A percentile compares a stretch with the other conserved stretches of the same genome.
Conservation (phyloP, 1,140 invertebrate species). For the Zaprionus camerounensis region DNA sequence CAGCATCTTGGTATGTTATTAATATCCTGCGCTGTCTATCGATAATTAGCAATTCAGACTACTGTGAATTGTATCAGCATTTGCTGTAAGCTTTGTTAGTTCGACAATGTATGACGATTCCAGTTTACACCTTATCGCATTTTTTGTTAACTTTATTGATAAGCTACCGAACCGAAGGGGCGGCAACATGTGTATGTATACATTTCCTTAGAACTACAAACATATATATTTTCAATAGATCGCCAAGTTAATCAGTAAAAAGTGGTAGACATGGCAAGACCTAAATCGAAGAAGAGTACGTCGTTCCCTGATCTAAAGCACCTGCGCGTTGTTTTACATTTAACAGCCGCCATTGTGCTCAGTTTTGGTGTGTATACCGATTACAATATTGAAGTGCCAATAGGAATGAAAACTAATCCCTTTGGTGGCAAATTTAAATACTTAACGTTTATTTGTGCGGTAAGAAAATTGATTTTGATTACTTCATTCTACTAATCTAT, state of each 20-base stretch:
- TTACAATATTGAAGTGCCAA: slow-evolving; percentile 51
- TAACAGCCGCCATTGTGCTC: slow-evolving; percentile 66
- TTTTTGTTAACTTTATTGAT: slow-evolving; percentile 44
- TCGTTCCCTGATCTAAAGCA: slow-evolving; percentile 58
- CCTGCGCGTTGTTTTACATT: slow-evolving; percentile 60
- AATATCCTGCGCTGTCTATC: background rate
- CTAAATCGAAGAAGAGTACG: slow-evolving; percentile 60
- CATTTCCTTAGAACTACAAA: background rate
- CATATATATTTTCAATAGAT: slow-evolving; percentile 9
- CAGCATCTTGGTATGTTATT: too few species aligned
- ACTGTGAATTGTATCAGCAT: background rate
- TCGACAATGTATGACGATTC: background rate
- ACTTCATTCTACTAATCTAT: background rate
- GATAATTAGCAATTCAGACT: background rate
- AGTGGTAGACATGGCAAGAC: slow-evolving; percentile 62
- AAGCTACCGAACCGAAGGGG: slow-evolving; percentile 22
- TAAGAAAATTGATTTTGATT: slow-evolving; percentile 83
- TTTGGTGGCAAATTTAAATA: slow-evolving; percentile 93
- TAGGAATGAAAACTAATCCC: slow-evolving; percentile 35
- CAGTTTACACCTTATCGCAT: background rate
- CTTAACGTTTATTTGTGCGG: slow-evolving; percentile 92
- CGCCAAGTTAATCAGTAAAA: slow-evolving; percentile 60
- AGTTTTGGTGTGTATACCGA: slow-evolving; percentile 64
- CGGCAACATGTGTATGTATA: slow-evolving; percentile 4
- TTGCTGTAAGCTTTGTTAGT: background rate